phyloP scores from a whole-genome alignment of 2,888 invertebrate species.

The Cephonodes hylas region DNA sequence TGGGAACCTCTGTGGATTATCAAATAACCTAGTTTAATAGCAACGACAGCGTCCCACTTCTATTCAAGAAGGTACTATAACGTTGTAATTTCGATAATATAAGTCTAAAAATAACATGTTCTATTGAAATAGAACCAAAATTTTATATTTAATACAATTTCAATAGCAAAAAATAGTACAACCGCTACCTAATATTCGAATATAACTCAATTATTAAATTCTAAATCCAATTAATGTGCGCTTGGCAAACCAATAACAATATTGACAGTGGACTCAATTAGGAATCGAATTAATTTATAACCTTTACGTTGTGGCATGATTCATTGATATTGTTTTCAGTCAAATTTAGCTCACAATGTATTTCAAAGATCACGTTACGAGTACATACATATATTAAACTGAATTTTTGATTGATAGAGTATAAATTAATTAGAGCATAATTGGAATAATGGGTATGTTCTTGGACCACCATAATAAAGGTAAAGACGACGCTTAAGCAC shows the following conservation, averaged over 20 bases:
- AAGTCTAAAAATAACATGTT: neutral
- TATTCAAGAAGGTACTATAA: no score
- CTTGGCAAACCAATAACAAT: conserved; percentile 17
- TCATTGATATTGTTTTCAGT: neutral
- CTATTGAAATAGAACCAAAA: neutral
- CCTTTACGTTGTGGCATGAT: neutral
- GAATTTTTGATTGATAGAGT: no score
- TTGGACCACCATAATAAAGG: no score
- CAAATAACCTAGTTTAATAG: no score
- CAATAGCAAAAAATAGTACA: neutral
- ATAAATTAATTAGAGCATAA: no score
- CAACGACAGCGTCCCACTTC: no score
- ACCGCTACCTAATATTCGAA: neutral
- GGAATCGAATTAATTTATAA: neutral
- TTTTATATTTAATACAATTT: no score
- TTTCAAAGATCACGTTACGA: neutral
- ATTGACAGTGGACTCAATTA: conserved; percentile 11
- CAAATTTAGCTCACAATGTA: neutral
- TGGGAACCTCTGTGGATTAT: no score
- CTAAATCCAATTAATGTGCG: neutral
- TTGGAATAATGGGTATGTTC: no score
- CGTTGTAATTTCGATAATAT: no score
- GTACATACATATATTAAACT: no score
- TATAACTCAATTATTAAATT: neutral
- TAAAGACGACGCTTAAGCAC: no score